Evolutionary conservation across 2,797 vertebrate species (phyloP).

Genomic region (Catostomus latipinnis): DNA sequence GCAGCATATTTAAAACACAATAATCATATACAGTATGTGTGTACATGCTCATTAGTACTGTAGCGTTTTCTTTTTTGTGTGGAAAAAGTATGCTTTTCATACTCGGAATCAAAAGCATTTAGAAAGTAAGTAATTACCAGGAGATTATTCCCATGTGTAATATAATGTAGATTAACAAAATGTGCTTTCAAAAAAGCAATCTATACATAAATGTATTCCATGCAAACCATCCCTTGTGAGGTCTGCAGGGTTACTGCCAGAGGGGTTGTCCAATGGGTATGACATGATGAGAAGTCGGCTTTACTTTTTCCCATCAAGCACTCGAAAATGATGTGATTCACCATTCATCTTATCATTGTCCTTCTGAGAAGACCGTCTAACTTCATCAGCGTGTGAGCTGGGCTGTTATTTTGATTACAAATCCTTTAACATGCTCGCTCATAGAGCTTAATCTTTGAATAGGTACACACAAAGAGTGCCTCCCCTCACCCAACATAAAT

Average conservation of each 20-base stretch:
- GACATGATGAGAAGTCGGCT: slow-evolving; percentile 63
- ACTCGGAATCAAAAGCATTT: too few species aligned
- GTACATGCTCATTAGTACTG: too few species aligned
- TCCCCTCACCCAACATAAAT: slow-evolving; percentile 12
- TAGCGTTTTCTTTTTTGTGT: too few species aligned
- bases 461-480: slow-evolving; percentile 34
- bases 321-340: slow-evolving; percentile 68
- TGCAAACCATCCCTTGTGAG: too few species aligned
- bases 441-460: slow-evolving; percentile 48
- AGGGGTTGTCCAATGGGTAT: background rate
- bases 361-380: slow-evolving; percentile 66
- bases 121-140: too few species aligned
- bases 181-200: too few species aligned
- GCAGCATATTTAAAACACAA: too few species aligned
- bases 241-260: background rate
- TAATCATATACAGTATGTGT: too few species aligned
- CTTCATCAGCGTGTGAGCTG: slow-evolving; percentile 56
- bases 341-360: slow-evolving; percentile 68
- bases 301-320: slow-evolving; percentile 59
- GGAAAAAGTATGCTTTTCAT: too few species aligned
- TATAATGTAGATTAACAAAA: too few species aligned
- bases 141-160: too few species aligned
- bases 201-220: too few species aligned
- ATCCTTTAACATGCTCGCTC: slow-evolving; percentile 50
- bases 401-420: slow-evolving; percentile 68